Evolutionary conservation across 64 coral and sea anemone genomes (phyloP).

Genomic region (Montipora sp.): DNA sequence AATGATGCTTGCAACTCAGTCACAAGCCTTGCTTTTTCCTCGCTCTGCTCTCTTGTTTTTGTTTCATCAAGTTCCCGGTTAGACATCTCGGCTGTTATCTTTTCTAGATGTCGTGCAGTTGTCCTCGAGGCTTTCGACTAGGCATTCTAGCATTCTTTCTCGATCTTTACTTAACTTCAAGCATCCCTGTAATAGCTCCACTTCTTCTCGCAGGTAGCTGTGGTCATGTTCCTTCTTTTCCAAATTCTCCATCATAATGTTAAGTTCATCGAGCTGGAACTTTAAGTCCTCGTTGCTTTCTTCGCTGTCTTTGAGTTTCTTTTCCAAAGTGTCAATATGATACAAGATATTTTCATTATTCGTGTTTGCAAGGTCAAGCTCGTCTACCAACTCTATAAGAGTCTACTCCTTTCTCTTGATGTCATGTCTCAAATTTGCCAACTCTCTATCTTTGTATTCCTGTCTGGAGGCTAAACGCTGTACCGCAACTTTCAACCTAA

Average conservation of each 20-base stretch:
- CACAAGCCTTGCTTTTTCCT: no score
- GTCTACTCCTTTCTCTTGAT: not conserved
- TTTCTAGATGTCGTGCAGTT: not conserved
- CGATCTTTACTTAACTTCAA: not conserved
- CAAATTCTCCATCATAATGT: not conserved
- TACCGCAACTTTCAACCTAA: not conserved
- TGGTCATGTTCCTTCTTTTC: not conserved
- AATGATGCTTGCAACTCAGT: no score
- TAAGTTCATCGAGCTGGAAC: not conserved
- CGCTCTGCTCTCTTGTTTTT: no score
- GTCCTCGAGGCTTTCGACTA: not conserved
- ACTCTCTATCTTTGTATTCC: slow-evolving; percentile 15
- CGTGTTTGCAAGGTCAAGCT: not conserved
- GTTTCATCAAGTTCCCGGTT: no score
- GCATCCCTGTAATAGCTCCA: slow-evolving; percentile 12
- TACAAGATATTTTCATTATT: not conserved
- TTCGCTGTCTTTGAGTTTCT: not conserved
- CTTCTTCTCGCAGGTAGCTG: slow-evolving; percentile 5
- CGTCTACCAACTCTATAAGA: not conserved
- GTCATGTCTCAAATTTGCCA: slow-evolving; percentile 17
- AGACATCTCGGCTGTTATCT: no score
- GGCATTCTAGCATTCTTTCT: not conserved
- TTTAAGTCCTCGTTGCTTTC: not conserved
- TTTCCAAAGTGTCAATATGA: not conserved
- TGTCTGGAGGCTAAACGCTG: not conserved